These are phyloP conservation scores for Styela clava DNA, from an alignment of 23 tunicate species.

Conservation along the genomic window DNA sequence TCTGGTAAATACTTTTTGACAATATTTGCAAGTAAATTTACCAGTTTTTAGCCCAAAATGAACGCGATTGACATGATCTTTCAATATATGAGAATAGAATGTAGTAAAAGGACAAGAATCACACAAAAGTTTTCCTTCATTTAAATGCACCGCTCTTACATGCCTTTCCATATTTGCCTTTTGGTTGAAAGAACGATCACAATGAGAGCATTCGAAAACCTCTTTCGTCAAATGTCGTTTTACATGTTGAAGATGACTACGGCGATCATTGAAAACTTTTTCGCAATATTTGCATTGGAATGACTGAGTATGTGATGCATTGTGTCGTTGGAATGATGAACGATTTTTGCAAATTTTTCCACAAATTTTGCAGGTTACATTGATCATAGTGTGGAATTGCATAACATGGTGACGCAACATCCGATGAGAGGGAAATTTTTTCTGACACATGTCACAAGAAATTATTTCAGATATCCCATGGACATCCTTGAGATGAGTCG, in stretches of 20 bases:
- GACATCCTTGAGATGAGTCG: background rate
- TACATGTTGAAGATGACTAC: background rate
- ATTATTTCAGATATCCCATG: background rate
- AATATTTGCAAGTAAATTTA: background rate
- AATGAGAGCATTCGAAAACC: background rate
- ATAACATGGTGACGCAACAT: background rate
- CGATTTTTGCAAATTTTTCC: slow-evolving; percentile 3
- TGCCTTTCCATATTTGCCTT: background rate
- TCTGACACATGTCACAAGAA: background rate
- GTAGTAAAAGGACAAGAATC: background rate
- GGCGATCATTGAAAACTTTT: background rate
- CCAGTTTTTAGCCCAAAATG: background rate
- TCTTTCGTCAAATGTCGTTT: background rate
- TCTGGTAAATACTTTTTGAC: background rate
- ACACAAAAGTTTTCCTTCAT: slow-evolving; percentile 5
- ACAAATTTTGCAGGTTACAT: background rate
- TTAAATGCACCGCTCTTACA: background rate
- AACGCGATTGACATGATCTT: background rate
- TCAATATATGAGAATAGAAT: background rate
- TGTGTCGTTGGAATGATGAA: background rate
- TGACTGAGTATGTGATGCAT: background rate
- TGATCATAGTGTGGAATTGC: slow-evolving; percentile 4
- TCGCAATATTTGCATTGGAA: slow-evolving; percentile 3
- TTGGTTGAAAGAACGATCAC: background rate
- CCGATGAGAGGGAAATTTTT: background rate